A percentile compares a stretch with the other conserved stretches of the same genome.
phyloP scores from a whole-genome alignment of 2,888 invertebrate genomes.

The Mycalesis mineus region DNA sequence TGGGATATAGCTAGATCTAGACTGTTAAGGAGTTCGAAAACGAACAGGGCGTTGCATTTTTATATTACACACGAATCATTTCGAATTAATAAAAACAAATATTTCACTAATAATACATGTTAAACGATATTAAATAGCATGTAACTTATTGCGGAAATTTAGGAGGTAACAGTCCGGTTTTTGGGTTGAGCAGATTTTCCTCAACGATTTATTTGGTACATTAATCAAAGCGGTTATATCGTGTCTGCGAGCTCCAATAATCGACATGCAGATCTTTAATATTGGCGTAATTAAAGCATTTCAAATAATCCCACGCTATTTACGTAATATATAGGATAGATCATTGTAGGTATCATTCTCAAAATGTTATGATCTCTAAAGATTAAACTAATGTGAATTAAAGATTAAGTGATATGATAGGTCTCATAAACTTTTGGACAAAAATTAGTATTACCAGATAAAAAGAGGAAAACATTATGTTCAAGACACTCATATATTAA shows the following conservation, averaged over 20 bases:
- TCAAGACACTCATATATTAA: too few species aligned
- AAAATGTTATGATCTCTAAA: too few species aligned
- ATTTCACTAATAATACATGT: not conserved
- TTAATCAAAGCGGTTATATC: conserved; percentile 13
- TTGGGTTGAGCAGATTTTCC: conserved; percentile 10
- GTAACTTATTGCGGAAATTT: conserved; percentile 6
- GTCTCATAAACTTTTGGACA: too few species aligned
- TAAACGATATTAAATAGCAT: conserved; percentile 11
- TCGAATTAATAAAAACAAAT: too few species aligned
- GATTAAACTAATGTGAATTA: too few species aligned
- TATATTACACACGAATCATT: too few species aligned
- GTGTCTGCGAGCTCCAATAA: conserved; percentile 9
- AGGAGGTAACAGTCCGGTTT: conserved; percentile 9
- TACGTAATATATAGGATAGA: not conserved
- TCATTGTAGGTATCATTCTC: not conserved
- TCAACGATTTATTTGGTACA: conserved; percentile 11
- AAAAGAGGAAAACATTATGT: too few species aligned
- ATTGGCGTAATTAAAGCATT: conserved; percentile 1
- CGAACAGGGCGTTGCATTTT: too few species aligned
- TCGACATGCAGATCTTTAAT: conserved; percentile 4
- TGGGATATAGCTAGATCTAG: too few species aligned
- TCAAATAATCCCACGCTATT: not conserved
- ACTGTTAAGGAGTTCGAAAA: too few species aligned
- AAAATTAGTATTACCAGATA: too few species aligned
- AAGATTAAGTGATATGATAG: too few species aligned